Conservation (phyloP, 1,140 invertebrate genomes). For the Lutraria rhynchaena region DNA sequence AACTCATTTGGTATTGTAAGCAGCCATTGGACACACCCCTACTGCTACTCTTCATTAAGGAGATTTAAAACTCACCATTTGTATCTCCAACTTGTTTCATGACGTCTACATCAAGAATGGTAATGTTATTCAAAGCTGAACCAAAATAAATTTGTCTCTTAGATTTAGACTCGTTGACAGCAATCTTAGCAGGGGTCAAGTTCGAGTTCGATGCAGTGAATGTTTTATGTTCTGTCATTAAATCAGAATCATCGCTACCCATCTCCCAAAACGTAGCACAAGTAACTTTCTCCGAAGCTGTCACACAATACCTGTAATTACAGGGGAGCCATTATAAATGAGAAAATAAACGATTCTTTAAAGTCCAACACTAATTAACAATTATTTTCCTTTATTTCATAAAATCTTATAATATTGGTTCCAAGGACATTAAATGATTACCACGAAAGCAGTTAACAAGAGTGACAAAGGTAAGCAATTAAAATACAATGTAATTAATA, state of each 20-base stretch:
- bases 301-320: conserved; percentile 28
- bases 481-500: no score
- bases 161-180: not conserved
- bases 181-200: not conserved
- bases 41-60: no score
- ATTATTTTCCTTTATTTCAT: no score
- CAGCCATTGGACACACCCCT: no score
- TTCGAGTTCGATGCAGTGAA: not conserved
- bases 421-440: no score
- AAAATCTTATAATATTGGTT: no score
- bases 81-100: not conserved
- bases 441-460: no score
- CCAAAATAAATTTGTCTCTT: not conserved
- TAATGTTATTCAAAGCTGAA: not conserved
- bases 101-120: conserved; percentile 3
- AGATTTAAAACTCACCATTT: not conserved
- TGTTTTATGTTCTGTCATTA: conserved; percentile 11
- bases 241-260: conserved; percentile 12
- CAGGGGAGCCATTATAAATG: no score
- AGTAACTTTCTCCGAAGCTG: not conserved
- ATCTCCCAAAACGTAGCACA: conserved; percentile 21
- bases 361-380: no score
- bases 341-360: no score
- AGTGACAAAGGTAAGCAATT: no score
- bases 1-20: no score